Percentiles rank a stretch among this genome's conserved stretches.
These are phyloP conservation scores for Coleophora flavipennella DNA, from an alignment of 2,888 invertebrate genomes.

Conservation along the genomic window DNA sequence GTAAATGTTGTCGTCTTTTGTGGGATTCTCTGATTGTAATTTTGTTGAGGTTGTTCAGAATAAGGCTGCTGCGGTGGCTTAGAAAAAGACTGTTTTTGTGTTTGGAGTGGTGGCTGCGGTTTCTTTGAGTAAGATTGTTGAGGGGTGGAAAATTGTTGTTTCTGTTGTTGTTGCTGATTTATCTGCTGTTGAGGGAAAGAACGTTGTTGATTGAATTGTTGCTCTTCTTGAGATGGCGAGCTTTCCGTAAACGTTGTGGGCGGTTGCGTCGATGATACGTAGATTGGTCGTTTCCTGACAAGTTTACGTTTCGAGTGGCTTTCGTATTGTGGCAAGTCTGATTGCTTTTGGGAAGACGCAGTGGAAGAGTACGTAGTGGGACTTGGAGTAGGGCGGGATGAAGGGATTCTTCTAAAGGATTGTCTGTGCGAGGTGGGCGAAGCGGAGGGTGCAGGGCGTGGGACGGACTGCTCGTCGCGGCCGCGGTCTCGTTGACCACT, in stretches of 20 bases:
- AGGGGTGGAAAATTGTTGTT: slow-evolving; percentile 10
- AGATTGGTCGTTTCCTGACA: slow-evolving; percentile 53
- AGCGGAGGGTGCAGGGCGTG: slow-evolving; percentile 18
- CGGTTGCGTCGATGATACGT: slow-evolving; percentile 37
- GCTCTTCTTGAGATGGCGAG: background rate
- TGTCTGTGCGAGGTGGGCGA: slow-evolving; percentile 22
- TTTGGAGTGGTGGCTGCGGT: slow-evolving; percentile 2
- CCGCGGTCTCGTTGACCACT: slow-evolving; percentile 68
- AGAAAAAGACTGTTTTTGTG: background rate
- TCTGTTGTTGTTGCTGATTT: slow-evolving; percentile 8
- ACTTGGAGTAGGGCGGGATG: slow-evolving; percentile 27
- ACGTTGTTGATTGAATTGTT: slow-evolving; percentile 31
- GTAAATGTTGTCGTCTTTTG: slow-evolving; percentile 13
- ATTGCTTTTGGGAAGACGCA: slow-evolving; percentile 10
- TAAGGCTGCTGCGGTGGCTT: slow-evolving; percentile 2
- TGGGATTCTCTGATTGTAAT: slow-evolving; percentile 1
- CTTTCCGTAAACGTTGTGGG: slow-evolving; percentile 31
- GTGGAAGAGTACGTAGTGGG: slow-evolving; percentile 32
- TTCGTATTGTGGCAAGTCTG: slow-evolving; percentile 27
- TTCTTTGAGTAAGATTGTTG: slow-evolving; percentile 4
- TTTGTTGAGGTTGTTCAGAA: slow-evolving; percentile 6
- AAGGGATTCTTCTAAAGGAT: slow-evolving; percentile 38
- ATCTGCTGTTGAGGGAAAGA: slow-evolving; percentile 26
- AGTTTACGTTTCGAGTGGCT: slow-evolving; percentile 46
- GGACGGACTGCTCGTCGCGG: slow-evolving; percentile 42